Base-by-base conservation (phyloP, 2,113 vertebrate species). In the Calyptommatus sinebrachiatus region DNA sequence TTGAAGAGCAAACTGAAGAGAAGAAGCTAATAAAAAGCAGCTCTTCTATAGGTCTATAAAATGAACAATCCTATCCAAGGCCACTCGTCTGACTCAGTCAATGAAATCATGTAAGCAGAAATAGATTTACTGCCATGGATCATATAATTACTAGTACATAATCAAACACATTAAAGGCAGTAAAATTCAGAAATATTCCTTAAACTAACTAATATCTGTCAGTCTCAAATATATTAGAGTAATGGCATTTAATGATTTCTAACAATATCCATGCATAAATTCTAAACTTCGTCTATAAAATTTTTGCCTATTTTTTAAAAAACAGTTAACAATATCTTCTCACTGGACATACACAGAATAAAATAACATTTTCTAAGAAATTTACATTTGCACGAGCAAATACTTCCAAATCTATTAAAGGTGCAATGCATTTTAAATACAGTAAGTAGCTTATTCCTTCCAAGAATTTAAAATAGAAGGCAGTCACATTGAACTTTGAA, bases 351-450 rank as follows among this genome's bases (percentile, higher is more conserved):
- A 84, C 57, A 73, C 28, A 88, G 87, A 89, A 76, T 74, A 66
- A 90, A 87, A 28, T 71, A 57, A 86, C n/a, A 83, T 61, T 87
- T 84, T 7, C 22, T 65, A 88, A 72, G 53, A 71, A 61, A 68
- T 48, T 26, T 46, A 81, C 62, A 83, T 77, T 86, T 80, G 85
- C 80, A 84, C 1, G 89, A 82, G 74, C 29, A 90, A 89, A 79
- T 90, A 74, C 73, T 79, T 83, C 69, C 81, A 88, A 85, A 86
- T 83, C 87, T 90, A 94, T 95, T 96, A 96, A 96, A 96, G 95
- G 95, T 96, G 95, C 95, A 96, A 96, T 96, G 95, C 95, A 96
- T 95, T 95, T 96, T 88, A 94, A 66, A 66, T 87, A 88, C 21
- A 69, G 83, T 89, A 91, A 76, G 92, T 83, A 91, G 82, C 90